Base-by-base conservation (phyloP, 2,888 invertebrate species). In the Pogonocherus hispidulus region DNA sequence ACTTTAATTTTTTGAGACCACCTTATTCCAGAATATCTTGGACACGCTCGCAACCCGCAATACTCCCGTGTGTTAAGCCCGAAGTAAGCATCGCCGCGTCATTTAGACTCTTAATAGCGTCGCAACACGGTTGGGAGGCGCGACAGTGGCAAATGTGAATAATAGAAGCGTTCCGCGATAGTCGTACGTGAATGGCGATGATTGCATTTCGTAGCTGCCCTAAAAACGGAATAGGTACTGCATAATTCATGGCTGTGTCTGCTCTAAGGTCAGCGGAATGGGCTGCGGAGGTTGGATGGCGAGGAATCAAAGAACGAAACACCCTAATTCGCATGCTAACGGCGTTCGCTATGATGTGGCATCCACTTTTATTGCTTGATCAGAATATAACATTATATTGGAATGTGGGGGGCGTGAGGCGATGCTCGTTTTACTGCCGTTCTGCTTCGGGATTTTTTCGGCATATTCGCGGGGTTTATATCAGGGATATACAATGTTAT, bases 351-450 rank as follows among this genome's bases (percentile, higher is more conserved):
- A 84, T 84, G 84, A 83, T 83, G 83, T 83, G 83, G 81, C 83
- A 84, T 83, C 80, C 82, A 79, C 79, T 85, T 85, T 85, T 85
- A 85, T 85, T 83, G 82, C 84, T 84, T 84, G 84, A 85, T 85
- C 84, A 81, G 84, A 84, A 85, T 83, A 84, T 84, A 83, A 83
- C 84, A 82, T 75, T 78, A 74, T 76, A 74, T 71, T 71, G 72
- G 52, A 80, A 79, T 74, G 72, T 71, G 70, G 76, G 72, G 79
- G 82, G 84, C 83, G 84, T 82, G 83, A 79, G 81, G 81, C 81
- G 80, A 78, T 76, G 79, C 75, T 69, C 47, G 35, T 54, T 55
- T 55, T 55, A 55, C 55, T 63, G 44, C 62, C 32, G 23, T 22
- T 20, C 11, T 22, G 41, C 44, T 22, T 37, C 6, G 16, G 20